These are phyloP conservation scores for Papilio machaon DNA, from an alignment of 1,140 invertebrate genomes.

Conservation along the genomic window DNA sequence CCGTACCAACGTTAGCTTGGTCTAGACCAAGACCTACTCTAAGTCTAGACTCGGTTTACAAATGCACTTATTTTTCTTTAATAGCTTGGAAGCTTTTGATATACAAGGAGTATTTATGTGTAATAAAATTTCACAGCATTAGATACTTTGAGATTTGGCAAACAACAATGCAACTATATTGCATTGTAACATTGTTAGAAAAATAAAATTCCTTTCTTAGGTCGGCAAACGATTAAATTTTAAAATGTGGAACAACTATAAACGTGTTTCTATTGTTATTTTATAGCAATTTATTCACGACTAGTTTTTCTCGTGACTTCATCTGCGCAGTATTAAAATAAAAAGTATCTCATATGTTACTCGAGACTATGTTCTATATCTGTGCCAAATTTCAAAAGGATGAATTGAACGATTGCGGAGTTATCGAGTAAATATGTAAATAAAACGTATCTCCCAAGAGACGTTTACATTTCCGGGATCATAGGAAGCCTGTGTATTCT, in stretches of 20 bases:
- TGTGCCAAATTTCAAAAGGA: too few relatives aligned
- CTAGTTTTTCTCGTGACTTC: background rate
- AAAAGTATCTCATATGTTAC: too few relatives aligned
- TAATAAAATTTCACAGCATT: constrained; percentile 37
- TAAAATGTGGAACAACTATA: background rate
- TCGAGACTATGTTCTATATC: too few relatives aligned
- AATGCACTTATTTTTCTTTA: constrained; percentile 37
- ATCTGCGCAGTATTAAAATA: too few relatives aligned
- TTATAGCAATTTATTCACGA: background rate
- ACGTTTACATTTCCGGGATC: too few relatives aligned
- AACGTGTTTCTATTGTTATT: background rate
- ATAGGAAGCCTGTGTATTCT: too few relatives aligned
- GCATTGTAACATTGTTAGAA: constrained; percentile 1
- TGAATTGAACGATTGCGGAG: too few relatives aligned
- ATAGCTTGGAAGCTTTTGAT: constrained; percentile 29
- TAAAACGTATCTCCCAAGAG: too few relatives aligned
- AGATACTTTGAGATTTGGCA: constrained; percentile 33
- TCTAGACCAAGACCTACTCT: constrained; percentile 5
- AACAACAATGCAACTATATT: constrained; percentile 12
- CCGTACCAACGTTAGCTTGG: constrained; percentile 14
- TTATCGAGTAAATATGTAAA: too few relatives aligned
- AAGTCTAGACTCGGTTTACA: constrained; percentile 37
- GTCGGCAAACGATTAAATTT: background rate
- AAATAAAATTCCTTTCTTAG: constrained; percentile 24
- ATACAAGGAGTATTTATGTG: constrained; percentile 31